Base-by-base conservation (phyloP, 2,113 vertebrate species). In the Loxodonta africana region DNA sequence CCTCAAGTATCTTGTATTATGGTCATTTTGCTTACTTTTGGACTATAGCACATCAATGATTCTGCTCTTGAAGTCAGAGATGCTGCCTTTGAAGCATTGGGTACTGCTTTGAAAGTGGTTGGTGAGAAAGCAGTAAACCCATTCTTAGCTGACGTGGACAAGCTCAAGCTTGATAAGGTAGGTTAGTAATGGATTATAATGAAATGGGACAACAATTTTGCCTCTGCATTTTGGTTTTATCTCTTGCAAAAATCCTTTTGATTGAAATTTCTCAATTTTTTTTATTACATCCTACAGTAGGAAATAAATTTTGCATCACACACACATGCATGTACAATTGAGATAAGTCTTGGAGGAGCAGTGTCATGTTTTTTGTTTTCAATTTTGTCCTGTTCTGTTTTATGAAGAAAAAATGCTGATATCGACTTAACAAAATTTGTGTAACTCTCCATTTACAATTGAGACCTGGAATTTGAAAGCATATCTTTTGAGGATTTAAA, bases 101-200 rank as follows among this genome's bases (percentile, higher is more conserved):
- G 99, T 20, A 99, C 99, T 8, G 99, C 99, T 94, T 99, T 99
- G 99, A 99, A 99, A 97, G 99, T 99, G 81, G 99, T 99, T 93
- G 99, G 99, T 85, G 99, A 99, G 98, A 99, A 99, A 98, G 99
- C 99, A 25, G 99, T 99, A 80, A 99, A 99, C 97, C 99, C 99
- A 28, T 99, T 99, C 97, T 98, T 99, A 87, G 77, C 98, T 81
- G 99, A 99, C 97, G 98, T 99, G 95, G 99, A 99, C 97, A 99
- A 99, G 98, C 98, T 99, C 80, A 99, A 99, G 97, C 99, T 99
- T 89, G 99, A 99, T 89, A 99, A 99, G 98, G 99, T 99, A 94
- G 97, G 99, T 97, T 80, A 95, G 9, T 95, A 85, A 87, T 88
- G n/a, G n/a, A n/a, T 91, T 88, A 26, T 89, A 80, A 37, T 89